Base-by-base conservation (phyloP, 1,140 invertebrate genomes). In the Drosophila kepulauana region DNA sequence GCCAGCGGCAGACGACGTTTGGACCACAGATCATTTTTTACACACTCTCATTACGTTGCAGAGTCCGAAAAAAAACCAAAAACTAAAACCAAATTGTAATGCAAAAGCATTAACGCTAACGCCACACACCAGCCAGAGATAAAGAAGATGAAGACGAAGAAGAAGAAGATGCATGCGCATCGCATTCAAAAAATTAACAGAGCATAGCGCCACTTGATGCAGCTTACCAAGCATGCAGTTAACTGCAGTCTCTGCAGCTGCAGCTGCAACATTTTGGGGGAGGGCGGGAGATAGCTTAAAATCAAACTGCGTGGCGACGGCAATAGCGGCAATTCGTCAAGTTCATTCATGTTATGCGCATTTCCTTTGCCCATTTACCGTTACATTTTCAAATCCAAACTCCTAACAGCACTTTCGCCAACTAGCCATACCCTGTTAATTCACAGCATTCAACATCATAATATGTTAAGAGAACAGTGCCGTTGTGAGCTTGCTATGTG, bases 291-390 rank as follows among this genome's bases (percentile, higher is more conserved):
- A 70, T 75, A 72, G 59, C 74, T 71, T 54, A 72, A 72, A 76
- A 72, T 48, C 74, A 76, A 76, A 66, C 38, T 58, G 59, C 67
- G 73, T 72, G 74, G 69, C 70, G 77, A 57, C 54, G 58, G 38
- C 52, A 16, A 52, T 43, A 72, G 65, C 72, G 58, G 77, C 79
- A 86, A 86, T 86, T 87, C 87, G 82, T 88, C 77, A 81, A 78
- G 76, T 88, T 87, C 85, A 76, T 81, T 57, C 51, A 88, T 89
- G 84, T 88, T 89, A 88, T 88, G 85, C 84, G 77, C 85, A 88
- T 88, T 88, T 88, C 84, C 84, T 88, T 88, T 88, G 84, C 70
- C 69, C 69, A 88, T 78, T 74, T 79, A 88, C 85, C 84, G 84
- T 88, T 84, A 89, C 84, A 49, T 78, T 72, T 78, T 71, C 10